These are phyloP conservation scores for Onthophagus sagittarius DNA, from an alignment of 2,888 invertebrate genomes.

Conservation along the genomic window DNA sequence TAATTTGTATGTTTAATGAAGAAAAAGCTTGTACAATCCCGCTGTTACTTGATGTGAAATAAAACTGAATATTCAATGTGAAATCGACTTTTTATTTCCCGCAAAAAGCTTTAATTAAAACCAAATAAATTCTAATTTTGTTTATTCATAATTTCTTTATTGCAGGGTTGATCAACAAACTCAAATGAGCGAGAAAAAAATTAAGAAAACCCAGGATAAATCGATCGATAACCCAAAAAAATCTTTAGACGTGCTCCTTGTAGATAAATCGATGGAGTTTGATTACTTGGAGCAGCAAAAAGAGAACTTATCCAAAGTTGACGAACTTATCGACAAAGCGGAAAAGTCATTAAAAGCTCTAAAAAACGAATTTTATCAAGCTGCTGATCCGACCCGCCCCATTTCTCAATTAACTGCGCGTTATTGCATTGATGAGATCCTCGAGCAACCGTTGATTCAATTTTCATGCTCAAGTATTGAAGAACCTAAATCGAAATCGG, in stretches of 20 bases:
- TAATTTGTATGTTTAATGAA: slow-evolving; percentile 31
- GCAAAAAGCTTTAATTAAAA: background rate
- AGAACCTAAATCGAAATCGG: too few relatives aligned
- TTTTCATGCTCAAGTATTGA: background rate
- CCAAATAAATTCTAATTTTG: background rate
- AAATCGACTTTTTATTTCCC: background rate
- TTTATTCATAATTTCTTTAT: background rate
- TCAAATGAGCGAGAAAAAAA: background rate
- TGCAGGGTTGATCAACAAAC: background rate
- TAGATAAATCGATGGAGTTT: slow-evolving; percentile 10
- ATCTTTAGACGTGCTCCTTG: slow-evolving; percentile 1
- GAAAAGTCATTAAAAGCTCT: slow-evolving; percentile 35
- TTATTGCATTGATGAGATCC: background rate
- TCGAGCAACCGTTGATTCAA: background rate
- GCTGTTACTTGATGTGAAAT: slow-evolving; percentile 49
- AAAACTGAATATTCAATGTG: slow-evolving; percentile 39
- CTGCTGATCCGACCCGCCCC: background rate
- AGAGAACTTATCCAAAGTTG: slow-evolving; percentile 35
- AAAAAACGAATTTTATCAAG: slow-evolving; percentile 23
- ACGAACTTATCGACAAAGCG: slow-evolving; percentile 34
- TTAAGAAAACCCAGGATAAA: background rate
- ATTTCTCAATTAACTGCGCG: background rate
- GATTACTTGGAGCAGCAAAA: slow-evolving; percentile 15
- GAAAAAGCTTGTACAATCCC: slow-evolving; percentile 47
- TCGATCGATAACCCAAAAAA: slow-evolving; percentile 10